phyloP scores from a whole-genome alignment of 2,888 invertebrate species.

The Macaria notata region DNA sequence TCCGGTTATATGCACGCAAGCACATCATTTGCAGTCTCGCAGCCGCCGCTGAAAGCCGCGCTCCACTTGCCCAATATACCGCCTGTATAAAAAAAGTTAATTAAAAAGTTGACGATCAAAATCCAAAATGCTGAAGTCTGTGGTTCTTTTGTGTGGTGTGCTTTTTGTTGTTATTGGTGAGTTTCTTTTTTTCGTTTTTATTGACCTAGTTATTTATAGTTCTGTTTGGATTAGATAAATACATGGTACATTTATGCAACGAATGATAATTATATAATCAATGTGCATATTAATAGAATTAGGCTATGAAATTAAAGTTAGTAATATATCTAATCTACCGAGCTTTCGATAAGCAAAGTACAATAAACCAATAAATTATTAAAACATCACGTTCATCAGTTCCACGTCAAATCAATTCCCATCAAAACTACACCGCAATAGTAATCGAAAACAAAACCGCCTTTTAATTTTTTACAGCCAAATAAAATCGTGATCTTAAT shows the following conservation, averaged over 20 bases:
- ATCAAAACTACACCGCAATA: slow-evolving; percentile 2
- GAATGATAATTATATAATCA: too few relatives aligned
- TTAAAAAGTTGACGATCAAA: slow-evolving; percentile 30
- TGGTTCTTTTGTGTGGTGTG: slow-evolving; percentile 63
- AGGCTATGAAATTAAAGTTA: too few relatives aligned
- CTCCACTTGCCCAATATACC: slow-evolving; percentile 34
- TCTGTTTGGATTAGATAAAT: too few relatives aligned
- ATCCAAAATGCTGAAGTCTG: slow-evolving; percentile 63
- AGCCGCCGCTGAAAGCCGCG: slow-evolving; percentile 54
- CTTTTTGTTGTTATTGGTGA: slow-evolving; percentile 68
- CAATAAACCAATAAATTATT: too few relatives aligned
- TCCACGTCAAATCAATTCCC: too few relatives aligned
- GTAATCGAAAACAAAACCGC: slow-evolving; percentile 22
- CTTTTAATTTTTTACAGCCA: slow-evolving; percentile 13
- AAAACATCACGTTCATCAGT: too few relatives aligned
- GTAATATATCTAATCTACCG: too few relatives aligned
- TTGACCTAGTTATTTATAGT: background rate
- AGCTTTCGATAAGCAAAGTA: too few relatives aligned
- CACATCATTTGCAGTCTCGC: slow-evolving; percentile 68
- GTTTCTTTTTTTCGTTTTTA: slow-evolving; percentile 35
- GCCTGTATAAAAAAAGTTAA: slow-evolving; percentile 31
- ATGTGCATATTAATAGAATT: too few relatives aligned
- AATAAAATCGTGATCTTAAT: slow-evolving; percentile 34
- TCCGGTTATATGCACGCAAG: slow-evolving; percentile 60
- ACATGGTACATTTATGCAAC: too few relatives aligned